phyloP scores from a whole-genome alignment of 2,888 invertebrate genomes.

The Alentia gelatinosa region DNA sequence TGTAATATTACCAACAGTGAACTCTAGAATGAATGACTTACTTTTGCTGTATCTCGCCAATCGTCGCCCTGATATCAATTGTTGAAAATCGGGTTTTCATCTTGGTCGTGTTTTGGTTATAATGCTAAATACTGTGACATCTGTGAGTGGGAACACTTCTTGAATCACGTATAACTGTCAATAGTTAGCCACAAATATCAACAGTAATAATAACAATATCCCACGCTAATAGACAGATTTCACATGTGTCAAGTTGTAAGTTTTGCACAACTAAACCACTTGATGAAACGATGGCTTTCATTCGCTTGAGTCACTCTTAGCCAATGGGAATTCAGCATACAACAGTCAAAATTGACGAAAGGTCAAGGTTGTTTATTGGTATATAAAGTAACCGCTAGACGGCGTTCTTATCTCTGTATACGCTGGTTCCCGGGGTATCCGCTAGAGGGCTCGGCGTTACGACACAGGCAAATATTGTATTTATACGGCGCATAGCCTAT shows the following conservation, averaged over 20 bases:
- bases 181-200: not conserved
- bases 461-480: too few relatives aligned
- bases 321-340: not conserved
- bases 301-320: not conserved
- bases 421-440: too few relatives aligned
- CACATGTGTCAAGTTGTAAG: not conserved
- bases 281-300: not conserved
- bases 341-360: not conserved
- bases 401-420: too few relatives aligned
- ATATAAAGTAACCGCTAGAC: too few relatives aligned
- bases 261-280: not conserved
- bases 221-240: not conserved
- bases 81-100: constrained; percentile 98
- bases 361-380: too few relatives aligned
- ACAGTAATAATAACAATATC: not conserved
- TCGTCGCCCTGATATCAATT: constrained; percentile 93
- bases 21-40: constrained; percentile 79
- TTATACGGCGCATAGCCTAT: too few relatives aligned
- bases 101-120: not conserved
- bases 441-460: too few relatives aligned
- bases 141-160: not conserved
- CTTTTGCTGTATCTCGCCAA: constrained; percentile 91
- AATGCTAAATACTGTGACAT: not conserved
- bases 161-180: not conserved
- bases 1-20: not conserved